Evolutionary conservation across 1,140 invertebrate genomes (phyloP), one percentile per base, ranked within the genome.

Genomic region (Lerema accius): DNA sequence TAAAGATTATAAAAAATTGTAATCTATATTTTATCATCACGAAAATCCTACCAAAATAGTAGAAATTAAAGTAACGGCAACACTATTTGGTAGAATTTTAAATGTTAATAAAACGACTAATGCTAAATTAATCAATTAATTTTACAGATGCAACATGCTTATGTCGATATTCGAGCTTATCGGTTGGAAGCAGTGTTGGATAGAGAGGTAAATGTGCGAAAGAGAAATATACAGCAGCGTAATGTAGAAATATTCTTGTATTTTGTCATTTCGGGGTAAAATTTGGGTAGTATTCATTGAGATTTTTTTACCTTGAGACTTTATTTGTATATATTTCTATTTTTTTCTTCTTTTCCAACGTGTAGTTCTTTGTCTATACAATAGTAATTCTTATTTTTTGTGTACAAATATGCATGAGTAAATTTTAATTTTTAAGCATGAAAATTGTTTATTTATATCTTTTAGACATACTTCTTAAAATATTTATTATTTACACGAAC

Each of bases 191-290:
- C 91, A 92, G 86, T 92, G 89, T 92, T 92, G 91, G 91, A 92
- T 92, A 90, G 91, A 92, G 91, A 92, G 91, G 91, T 92, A 92
- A 91, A 90, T 89, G 88, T 89, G 88, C 86, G 86, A 88, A 90
- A 87, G 84, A 87, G 78, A 79, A 43, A 78, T 71, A 51, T 5
- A 37, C 43, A 56, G 40, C 35, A 50, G 42, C 4, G 16, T 59
- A 59, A 23, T 16, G n/a, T 46, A 5, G 19, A 49, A 14, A 14
- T 40, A 19, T 17, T 55, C 19, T 46, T 59, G 11, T 15, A 15
- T 43, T 16, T 39, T 14, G 13, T 2, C 5, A 15, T 15, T 28
- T 14, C 14, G 1, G 32, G 50, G n/a, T 1, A 3, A 28, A 13
- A 32, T 14, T 28, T 49, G 14, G 26, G 23, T 48, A 28, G 19